Percentiles rank a stretch among this genome's conserved stretches.
These are phyloP conservation scores for Bufo bufo DNA, from an alignment of 2,113 vertebrate genomes.

Conservation along the genomic window DNA sequence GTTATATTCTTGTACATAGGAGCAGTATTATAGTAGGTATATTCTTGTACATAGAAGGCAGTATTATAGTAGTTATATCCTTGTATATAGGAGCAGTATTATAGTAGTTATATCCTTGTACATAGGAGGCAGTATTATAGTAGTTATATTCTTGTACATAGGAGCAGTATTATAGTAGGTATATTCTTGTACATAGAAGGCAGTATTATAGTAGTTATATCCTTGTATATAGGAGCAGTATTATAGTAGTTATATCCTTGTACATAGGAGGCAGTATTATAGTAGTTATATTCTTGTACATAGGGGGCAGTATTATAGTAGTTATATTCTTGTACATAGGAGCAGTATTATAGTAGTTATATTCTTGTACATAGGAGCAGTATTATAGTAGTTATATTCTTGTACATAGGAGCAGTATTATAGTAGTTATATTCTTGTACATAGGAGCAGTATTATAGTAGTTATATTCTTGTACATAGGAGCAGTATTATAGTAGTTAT, in stretches of 20 bases:
- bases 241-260: constrained; percentile 4
- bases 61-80: neutral
- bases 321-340: no score
- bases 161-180: constrained; percentile 5
- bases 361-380: no score
- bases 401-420: neutral
- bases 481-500: constrained; percentile 1
- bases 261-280: neutral
- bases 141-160: constrained; percentile 3
- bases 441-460: constrained; percentile 3
- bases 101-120: constrained; percentile 6
- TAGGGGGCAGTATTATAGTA: no score
- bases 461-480: neutral
- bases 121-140: neutral
- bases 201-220: constrained; percentile 4
- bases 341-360: no score
- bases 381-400: constrained; percentile 4
- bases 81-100: neutral
- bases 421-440: constrained; percentile 1
- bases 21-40: constrained; percentile 1
- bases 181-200: neutral
- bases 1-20: neutral
- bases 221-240: neutral
- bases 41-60: neutral
- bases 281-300: no score